Percentiles rank a stretch among this genome's conserved stretches.
These are phyloP conservation scores for Pogonocherus hispidulus DNA, from an alignment of 2,888 invertebrate species.

Conservation along the genomic window DNA sequence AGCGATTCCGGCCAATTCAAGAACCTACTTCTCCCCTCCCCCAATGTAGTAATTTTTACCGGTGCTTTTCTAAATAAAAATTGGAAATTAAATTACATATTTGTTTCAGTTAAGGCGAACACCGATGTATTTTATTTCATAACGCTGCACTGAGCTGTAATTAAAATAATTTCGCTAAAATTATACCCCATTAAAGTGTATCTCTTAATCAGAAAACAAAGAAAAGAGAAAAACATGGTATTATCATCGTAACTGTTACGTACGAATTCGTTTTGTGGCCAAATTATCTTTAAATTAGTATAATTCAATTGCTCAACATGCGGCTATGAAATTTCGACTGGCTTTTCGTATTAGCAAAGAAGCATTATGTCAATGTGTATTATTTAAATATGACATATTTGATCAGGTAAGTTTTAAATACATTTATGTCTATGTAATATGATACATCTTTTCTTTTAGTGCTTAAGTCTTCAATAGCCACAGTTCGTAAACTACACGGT, in stretches of 20 bases:
- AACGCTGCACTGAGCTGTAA: background rate
- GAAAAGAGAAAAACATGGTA: slow-evolving; percentile 11
- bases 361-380: too few species aligned
- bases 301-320: slow-evolving; percentile 5
- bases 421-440: too few species aligned
- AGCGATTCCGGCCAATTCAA: too few species aligned
- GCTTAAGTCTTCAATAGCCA: too few species aligned
- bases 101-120: background rate
- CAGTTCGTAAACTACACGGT: too few species aligned
- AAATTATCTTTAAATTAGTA: slow-evolving; percentile 5
- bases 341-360: too few species aligned
- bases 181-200: background rate
- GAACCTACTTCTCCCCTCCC: too few species aligned
- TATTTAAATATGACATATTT: too few species aligned
- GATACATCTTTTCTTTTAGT: too few species aligned
- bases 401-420: too few species aligned
- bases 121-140: background rate
- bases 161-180: background rate
- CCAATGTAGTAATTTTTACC: too few species aligned
- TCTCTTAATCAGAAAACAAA: slow-evolving; percentile 2
- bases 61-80: background rate
- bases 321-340: background rate
- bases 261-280: too few species aligned
- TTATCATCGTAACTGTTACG: slow-evolving; percentile 8
- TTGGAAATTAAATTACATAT: background rate